Evolutionary conservation across 2,888 invertebrate genomes (phyloP).

Genomic region (Halictus ligatus): DNA sequence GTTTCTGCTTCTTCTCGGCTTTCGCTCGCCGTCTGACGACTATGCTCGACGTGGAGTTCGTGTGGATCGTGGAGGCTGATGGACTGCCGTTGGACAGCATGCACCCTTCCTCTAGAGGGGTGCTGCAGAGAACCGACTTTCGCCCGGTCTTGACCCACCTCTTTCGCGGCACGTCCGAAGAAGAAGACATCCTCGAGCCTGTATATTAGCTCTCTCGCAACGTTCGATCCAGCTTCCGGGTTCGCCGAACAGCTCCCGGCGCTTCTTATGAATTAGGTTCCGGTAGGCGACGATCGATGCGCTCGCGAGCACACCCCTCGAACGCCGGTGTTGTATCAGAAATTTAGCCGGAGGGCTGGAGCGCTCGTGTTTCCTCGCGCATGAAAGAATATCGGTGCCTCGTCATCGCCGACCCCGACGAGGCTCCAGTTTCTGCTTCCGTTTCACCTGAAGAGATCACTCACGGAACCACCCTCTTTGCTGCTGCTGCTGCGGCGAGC

Average conservation of each 20-base stretch:
- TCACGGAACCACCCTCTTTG: background rate
- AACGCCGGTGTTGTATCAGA: background rate
- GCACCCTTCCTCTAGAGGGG: background rate
- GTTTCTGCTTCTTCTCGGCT: background rate
- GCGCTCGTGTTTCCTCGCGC: constrained; percentile 14
- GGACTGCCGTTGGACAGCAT: background rate
- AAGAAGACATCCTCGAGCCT: background rate
- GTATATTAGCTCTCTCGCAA: background rate
- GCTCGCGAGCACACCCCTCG: background rate
- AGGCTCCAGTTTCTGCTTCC: constrained; percentile 21
- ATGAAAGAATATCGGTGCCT: constrained; percentile 16
- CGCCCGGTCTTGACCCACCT: accelerated
- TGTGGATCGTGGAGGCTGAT: background rate
- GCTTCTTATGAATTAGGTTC: background rate
- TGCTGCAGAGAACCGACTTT: constrained; percentile 5
- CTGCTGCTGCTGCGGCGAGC: background rate
- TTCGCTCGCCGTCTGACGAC: background rate
- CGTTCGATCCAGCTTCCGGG: background rate
- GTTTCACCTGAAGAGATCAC: background rate
- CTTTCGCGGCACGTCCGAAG: background rate
- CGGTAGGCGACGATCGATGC: background rate
- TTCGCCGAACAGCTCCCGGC: background rate
- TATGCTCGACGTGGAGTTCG: constrained; percentile 15
- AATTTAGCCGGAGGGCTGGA: background rate
- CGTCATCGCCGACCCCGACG: background rate